Base-by-base conservation (phyloP, 2,797 vertebrate genomes). In the Labeo calbasu region DNA sequence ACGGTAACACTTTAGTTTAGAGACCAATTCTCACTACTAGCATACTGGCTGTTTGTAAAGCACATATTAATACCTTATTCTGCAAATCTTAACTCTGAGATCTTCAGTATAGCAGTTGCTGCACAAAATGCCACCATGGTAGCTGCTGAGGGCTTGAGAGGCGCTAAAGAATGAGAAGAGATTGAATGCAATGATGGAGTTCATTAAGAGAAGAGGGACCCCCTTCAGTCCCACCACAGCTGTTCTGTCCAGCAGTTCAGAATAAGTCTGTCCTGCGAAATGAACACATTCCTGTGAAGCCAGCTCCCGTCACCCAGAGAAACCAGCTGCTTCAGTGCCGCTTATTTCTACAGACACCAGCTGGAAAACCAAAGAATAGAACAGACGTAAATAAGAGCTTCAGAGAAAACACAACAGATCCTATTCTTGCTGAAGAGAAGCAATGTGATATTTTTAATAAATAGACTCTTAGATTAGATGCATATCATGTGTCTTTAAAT, bases 161-260 rank as follows among this genome's bases (percentile, higher is more conserved):
- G 79, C 28, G 53, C 59, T 61, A 55, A 84, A 85, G 77, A 85
- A 82, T 85, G 85, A 85, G 70, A 80, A 82, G 68, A 51, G 72
- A 51, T 36, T 78, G 48, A 83, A 79, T 70, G 84, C 84, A 89
- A 80, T 84, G 82, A 85, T 7, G 53, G 85, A 75, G 85, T 87
- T 43, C 90, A 92, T 91, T 90, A 77, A 92, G 92, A 92, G 87
- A 88, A 86, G 90, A 85, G 88, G 84, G 88, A 83, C 73, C 59
- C 69, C 48, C 70, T 72, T 77, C 88, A 70, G 86, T 85, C 91
- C 76, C 84, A 78, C 48, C 89, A 91, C 93, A 94, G 93, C 94
- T 93, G 93, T 93, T 91, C 85, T 81, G 71, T 87, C 15, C 72
- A 76, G 63, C 53, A 86, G 86, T 83, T 89, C 87, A 86, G 87